Evolutionary conservation across 1,140 invertebrate genomes (phyloP).

Genomic region (Ceratosolen fusciceps): DNA sequence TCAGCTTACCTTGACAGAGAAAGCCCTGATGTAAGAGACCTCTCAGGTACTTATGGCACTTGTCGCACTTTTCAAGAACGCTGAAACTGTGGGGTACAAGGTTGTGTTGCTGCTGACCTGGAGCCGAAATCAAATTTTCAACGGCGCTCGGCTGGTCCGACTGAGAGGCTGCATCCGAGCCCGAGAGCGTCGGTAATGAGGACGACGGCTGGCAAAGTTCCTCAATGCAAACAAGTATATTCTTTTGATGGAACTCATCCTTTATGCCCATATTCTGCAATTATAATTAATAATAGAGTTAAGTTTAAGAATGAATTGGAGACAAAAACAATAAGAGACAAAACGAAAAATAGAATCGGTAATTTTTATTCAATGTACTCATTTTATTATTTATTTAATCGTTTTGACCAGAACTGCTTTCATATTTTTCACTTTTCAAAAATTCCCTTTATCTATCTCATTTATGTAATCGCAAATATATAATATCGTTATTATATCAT

Average conservation of each 20-base stretch:
- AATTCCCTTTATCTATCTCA: too few species aligned
- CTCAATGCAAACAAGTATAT: conserved; percentile 80
- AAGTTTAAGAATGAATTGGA: neutral
- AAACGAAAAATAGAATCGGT: neutral
- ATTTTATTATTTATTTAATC: too few species aligned
- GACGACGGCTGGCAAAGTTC: conserved; percentile 74
- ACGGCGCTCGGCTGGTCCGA: neutral
- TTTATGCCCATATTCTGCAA: conserved; percentile 83
- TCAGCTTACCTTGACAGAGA: conserved; percentile 78
- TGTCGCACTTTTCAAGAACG: conserved; percentile 80
- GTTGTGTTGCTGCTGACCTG: conserved; percentile 56
- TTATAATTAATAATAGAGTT: neutral
- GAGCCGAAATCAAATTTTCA: neutral
- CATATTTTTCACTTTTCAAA: too few species aligned
- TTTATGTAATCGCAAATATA: too few species aligned
- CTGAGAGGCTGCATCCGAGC: conserved; percentile 42
- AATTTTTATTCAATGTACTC: too few species aligned
- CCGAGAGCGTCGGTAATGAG: conserved; percentile 55
- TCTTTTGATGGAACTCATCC: conserved; percentile 83
- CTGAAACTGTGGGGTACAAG: conserved; percentile 80
- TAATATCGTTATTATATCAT: too few species aligned
- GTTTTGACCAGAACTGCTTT: too few species aligned
- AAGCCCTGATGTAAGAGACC: conserved; percentile 82
- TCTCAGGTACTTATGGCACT: conserved; percentile 82
- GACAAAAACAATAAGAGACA: neutral